Percentiles rank a stretch among this genome's conserved stretches.
These are phyloP conservation scores for Semaprochilodus insignis DNA, from an alignment of 2,797 vertebrate species.

Conservation along the genomic window DNA sequence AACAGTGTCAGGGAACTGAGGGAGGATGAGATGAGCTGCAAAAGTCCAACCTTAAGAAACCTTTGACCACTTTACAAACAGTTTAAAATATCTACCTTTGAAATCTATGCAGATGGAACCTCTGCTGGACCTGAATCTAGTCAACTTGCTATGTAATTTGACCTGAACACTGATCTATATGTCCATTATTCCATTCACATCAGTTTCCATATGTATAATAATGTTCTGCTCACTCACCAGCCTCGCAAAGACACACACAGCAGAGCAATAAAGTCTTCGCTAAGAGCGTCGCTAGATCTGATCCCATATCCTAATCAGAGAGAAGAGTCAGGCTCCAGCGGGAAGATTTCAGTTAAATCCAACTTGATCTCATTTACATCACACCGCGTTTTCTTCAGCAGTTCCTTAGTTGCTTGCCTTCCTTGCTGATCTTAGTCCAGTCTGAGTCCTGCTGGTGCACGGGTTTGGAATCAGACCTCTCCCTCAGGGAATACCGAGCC, in stretches of 20 bases:
- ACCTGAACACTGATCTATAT: not conserved
- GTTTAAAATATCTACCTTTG: no score
- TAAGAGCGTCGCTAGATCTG: conserved; percentile 26
- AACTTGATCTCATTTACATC: conserved; percentile 10
- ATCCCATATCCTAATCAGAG: conserved; percentile 42
- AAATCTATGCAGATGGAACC: no score
- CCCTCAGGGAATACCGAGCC: not conserved
- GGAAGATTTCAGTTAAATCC: conserved; percentile 11
- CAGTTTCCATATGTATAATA: not conserved
- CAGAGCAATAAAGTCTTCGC: conserved; percentile 39
- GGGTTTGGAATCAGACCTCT: not conserved
- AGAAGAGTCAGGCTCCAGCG: not conserved
- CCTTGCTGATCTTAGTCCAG: not conserved
- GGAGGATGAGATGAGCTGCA: no score
- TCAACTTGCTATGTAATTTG: no score
- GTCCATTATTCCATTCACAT: not conserved
- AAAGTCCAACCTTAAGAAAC: not conserved
- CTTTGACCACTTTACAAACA: not conserved
- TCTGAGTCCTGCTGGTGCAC: conserved; percentile 13
- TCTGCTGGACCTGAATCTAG: no score
- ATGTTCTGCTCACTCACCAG: conserved; percentile 45
- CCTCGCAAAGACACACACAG: conserved; percentile 34
- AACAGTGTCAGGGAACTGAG: not conserved
- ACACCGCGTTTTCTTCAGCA: not conserved
- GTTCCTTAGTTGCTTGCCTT: not conserved